Evolutionary conservation across 1,140 invertebrate species (phyloP), one percentile per base, ranked within the genome.

Genomic region (Campoletis sonorensis): DNA sequence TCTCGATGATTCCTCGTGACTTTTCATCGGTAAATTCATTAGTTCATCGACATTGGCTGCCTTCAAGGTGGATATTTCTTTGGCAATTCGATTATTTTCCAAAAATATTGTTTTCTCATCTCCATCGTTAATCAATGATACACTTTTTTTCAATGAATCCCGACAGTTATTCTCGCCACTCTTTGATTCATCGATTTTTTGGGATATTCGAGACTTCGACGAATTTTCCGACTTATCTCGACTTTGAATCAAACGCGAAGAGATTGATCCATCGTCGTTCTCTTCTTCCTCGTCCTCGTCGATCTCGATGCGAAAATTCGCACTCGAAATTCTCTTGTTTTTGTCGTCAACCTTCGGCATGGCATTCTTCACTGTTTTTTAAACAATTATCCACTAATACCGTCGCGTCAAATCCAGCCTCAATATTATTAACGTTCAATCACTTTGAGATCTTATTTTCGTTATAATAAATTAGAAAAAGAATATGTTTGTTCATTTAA

Each of bases 261-360:
- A 18, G 23, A 67, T 30, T 13, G 68, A 45, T 75, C 79, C 54
- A 5, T 85, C 79, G 1, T 85, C 58, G 13, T 84, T 68, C 8
- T 79, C 82, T 11, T 88, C 85, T 70, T 85, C 83, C 2, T 88
- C 84, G 4, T 89, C 87, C 64, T 90, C 88, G 73, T 89, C 87
- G 64, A 90, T 87, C 26, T 87, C 87, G 16, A 85, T 85, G 16
- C 87, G 85, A 78, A 89, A 90, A 67, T 86, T 83, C 51, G 81
- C 77, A 49, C 86, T 81, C 45, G 84, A 54, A 51, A 88, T 87
- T 79, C 81, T 85, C 78, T 81, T 30, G 30, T 81, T 81, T 23
- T 83, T 82, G 37, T 83, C 79, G 78, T 85, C 79, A 58, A 81
- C 83, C 79, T 87, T 90, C 88, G 83, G 88, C 90, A 90, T 91